Evolutionary conservation across 2,888 invertebrate species (phyloP).

Genomic region (Neoaliturus tenellus): DNA sequence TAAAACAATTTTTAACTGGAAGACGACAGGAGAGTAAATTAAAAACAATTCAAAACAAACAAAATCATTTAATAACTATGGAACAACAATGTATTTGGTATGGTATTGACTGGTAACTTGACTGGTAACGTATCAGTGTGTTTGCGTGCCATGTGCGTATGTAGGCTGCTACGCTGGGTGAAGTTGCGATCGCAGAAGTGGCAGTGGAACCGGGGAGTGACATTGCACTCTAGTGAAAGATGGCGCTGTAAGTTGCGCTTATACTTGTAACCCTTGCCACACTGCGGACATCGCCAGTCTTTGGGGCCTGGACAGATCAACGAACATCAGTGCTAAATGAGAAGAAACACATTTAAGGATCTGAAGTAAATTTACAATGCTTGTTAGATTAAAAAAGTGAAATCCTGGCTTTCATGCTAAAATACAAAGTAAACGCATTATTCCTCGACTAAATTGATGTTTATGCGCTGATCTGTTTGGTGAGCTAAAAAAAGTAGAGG

Average conservation of each 20-base stretch:
- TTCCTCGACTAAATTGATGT: no score
- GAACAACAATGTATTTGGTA: not conserved
- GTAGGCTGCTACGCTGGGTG: slow-evolving; percentile 56
- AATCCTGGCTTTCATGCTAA: no score
- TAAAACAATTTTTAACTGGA: no score
- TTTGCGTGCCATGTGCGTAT: slow-evolving; percentile 47
- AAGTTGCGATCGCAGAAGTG: slow-evolving; percentile 59
- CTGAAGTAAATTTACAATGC: no score
- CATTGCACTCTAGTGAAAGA: slow-evolving; percentile 68
- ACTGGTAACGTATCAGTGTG: slow-evolving; percentile 16
- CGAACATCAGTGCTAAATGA: not conserved
- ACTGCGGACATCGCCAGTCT: slow-evolving; percentile 56
- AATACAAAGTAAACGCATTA: no score
- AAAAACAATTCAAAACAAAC: not conserved
- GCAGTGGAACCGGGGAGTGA: slow-evolving; percentile 71
- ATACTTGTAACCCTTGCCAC: slow-evolving; percentile 59
- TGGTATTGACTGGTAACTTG: not conserved
- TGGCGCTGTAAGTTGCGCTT: slow-evolving; percentile 60
- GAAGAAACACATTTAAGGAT: not conserved
- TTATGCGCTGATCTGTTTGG: no score
- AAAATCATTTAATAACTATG: not conserved
- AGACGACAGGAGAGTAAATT: not conserved
- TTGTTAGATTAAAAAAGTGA: no score
- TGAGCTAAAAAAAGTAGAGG: no score
- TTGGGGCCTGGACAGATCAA: not conserved